phyloP scores from a whole-genome alignment of 64 coral and sea anemone species.

The Exaiptasia diaphana region DNA sequence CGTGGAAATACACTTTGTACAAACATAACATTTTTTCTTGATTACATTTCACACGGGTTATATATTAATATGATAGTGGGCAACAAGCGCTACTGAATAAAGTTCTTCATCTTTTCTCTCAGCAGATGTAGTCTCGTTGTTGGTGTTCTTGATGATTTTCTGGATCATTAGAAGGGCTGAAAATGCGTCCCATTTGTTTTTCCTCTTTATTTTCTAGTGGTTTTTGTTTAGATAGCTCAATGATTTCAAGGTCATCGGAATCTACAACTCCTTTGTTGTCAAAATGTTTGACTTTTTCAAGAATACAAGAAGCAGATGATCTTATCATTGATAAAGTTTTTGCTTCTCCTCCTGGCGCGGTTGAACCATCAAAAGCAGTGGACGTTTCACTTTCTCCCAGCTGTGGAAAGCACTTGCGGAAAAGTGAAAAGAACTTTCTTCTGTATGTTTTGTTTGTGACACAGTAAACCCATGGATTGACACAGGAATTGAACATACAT shows the following conservation, averaged over 20 bases:
- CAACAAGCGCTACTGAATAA: too few species aligned
- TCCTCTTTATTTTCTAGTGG: too few species aligned
- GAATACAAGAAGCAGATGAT: not conserved
- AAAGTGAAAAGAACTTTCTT: constrained; percentile 16
- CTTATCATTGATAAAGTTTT: not conserved
- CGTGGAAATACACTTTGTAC: too few species aligned
- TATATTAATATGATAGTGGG: too few species aligned
- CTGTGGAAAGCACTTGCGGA: not conserved
- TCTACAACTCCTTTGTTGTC: not conserved
- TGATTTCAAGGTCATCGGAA: not conserved
- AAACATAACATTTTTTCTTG: too few species aligned
- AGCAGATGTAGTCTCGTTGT: too few species aligned
- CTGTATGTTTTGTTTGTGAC: constrained; percentile 67
- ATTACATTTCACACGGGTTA: too few species aligned
- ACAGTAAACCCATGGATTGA: constrained; percentile 82
- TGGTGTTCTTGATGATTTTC: too few species aligned
- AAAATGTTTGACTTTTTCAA: constrained; percentile 15
- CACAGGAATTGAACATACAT: constrained; percentile 66
- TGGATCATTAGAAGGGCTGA: not conserved
- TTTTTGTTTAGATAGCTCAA: too few species aligned
- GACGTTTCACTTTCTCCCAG: not conserved
- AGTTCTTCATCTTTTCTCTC: too few species aligned
- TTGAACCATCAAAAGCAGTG: not conserved
- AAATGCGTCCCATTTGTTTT: not conserved
- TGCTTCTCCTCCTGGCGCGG: not conserved